Base-by-base conservation (phyloP, 2,888 invertebrate genomes). In the Embidobia sp. region DNA sequence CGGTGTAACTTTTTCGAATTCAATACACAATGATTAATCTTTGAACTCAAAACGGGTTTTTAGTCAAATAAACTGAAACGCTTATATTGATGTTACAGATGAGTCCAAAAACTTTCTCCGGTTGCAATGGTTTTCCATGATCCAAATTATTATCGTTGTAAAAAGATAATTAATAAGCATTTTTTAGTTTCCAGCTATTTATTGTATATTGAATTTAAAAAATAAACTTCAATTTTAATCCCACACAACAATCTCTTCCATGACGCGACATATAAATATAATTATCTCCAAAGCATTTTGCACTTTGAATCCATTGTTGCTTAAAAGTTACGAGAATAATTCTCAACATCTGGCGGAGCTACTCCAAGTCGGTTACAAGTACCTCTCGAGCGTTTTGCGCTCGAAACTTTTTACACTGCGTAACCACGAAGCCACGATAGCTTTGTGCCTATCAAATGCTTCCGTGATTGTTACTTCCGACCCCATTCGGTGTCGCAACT, bases 401-500 rank as follows among this genome's bases (percentile, higher is more conserved):
- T 63, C 33, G 51, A 67, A 74, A 59, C 31, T 57, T 77, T 73
- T 73, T 61, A 31, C 72, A 46, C 53, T 16, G 46, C 61, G 59
- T 51, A 69, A 77, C 72, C 75, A 67, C 64, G 59, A 61, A 64
- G 48, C 63, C 61, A 64, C 64, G 66, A 77, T 64, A 59, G 61
- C 51, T 76, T 49, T 44, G 53, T 59, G 67, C 51, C 67, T 53
- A 61, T 72, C 66, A 72, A 66, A 67, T 72, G 72, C 72, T 67
- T 67, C 72, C 72, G 53, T 59, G 57, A 73, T 72, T 73, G 77
- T 73, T 29, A 72, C 67, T 72, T 67, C 77, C 72, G 61, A 66
- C 72, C 72, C 72, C 77, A 70, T 77, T 70, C 64, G 69, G 44
- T 57, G 63, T 64, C 59, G 74, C 61, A 69, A 63, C 78, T 44